Percentiles rank a stretch among this genome's conserved stretches.
phyloP scores from a whole-genome alignment of 1,140 invertebrate species.

The Lordiphosa collinella region DNA sequence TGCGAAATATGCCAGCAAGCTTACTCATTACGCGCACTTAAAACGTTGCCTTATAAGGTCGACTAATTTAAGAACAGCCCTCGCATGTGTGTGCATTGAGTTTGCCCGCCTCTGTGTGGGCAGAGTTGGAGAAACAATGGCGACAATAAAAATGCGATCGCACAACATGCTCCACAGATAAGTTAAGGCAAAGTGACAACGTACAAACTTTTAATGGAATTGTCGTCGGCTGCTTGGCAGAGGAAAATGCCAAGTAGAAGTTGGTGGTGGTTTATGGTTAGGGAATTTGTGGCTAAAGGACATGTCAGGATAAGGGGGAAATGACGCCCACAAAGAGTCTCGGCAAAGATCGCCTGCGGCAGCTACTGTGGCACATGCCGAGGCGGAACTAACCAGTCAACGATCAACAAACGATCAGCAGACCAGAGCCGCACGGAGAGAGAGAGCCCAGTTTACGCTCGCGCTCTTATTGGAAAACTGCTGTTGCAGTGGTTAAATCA shows the following conservation, averaged over 20 bases:
- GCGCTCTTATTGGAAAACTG: slow-evolving; percentile 73
- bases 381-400: slow-evolving; percentile 61
- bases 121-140: slow-evolving; percentile 58
- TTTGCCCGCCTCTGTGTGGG: slow-evolving; percentile 46
- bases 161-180: slow-evolving; percentile 75
- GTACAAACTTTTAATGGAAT: slow-evolving; percentile 77
- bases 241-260: slow-evolving; percentile 13
- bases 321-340: slow-evolving; percentile 45
- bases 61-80: too few relatives aligned
- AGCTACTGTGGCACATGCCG: slow-evolving; percentile 75
- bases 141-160: slow-evolving; percentile 78
- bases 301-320: slow-evolving; percentile 15
- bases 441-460: background rate
- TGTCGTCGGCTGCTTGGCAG: slow-evolving; percentile 46
- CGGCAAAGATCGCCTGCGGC: slow-evolving; percentile 56
- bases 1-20: too few relatives aligned
- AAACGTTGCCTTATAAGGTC: background rate
- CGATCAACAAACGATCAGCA: slow-evolving; percentile 19
- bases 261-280: background rate
- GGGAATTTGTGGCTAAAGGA: background rate
- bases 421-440: background rate
- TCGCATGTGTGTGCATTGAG: slow-evolving; percentile 17
- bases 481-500: slow-evolving; percentile 35
- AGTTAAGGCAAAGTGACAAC: slow-evolving; percentile 77
- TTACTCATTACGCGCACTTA: too few relatives aligned